phyloP scores from a whole-genome alignment of 2,888 invertebrate genomes.

The Ischnura elegans region DNA sequence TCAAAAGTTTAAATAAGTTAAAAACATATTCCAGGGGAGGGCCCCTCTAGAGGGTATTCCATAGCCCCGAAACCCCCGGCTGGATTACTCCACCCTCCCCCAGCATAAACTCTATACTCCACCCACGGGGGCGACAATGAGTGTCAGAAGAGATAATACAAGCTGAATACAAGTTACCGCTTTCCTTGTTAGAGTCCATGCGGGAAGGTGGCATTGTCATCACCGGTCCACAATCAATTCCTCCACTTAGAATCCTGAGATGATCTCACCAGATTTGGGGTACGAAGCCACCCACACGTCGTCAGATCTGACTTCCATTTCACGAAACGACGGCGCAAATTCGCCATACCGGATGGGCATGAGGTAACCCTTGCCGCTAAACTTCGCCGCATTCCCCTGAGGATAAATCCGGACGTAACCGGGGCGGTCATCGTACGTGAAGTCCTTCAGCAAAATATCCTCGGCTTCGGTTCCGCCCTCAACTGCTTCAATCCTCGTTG shows the following conservation, averaged over 20 bases:
- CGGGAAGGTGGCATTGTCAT: too few species aligned
- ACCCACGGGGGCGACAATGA: too few species aligned
- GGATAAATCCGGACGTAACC: background rate
- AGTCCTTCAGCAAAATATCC: background rate
- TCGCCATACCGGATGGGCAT: conserved; percentile 74
- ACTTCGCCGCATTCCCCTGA: background rate
- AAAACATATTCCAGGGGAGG: too few species aligned
- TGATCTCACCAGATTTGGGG: conserved; percentile 74
- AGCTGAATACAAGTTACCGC: too few species aligned
- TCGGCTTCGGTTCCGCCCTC: background rate
- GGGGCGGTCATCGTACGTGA: background rate
- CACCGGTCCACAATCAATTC: too few species aligned
- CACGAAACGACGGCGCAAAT: conserved; percentile 75
- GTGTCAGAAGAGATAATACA: too few species aligned
- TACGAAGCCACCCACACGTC: conserved; percentile 77
- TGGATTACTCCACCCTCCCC: too few species aligned
- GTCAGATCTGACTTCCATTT: conserved; percentile 77
- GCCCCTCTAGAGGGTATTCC: too few species aligned
- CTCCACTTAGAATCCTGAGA: background rate
- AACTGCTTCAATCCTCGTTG: background rate
- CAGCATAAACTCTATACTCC: too few species aligned
- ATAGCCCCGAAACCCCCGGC: too few species aligned
- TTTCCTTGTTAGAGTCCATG: too few species aligned
- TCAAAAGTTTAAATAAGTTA: too few species aligned
- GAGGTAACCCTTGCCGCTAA: conserved; percentile 71